A percentile compares a stretch with the other conserved stretches of the same genome.
Evolutionary conservation across 2,888 invertebrate species (phyloP).

Genomic region (Noctua janthe): DNA sequence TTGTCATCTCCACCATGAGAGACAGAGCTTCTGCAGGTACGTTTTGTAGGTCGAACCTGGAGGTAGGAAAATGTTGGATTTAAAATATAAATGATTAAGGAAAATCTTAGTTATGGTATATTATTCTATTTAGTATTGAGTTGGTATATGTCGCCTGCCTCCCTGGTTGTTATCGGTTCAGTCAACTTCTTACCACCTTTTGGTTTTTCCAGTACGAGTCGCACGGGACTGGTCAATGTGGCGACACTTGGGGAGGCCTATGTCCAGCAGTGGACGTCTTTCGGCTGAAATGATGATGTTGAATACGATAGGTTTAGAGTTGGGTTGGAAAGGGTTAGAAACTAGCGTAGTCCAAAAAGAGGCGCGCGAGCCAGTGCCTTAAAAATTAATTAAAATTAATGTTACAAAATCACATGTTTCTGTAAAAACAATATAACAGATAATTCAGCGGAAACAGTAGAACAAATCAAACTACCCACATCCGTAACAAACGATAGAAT

Average conservation of each 20-base stretch:
- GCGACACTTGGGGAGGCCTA: no score
- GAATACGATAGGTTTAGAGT: background rate
- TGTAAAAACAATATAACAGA: background rate
- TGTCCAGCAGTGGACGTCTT: no score
- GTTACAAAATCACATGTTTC: background rate
- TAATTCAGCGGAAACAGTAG: constrained; percentile 1
- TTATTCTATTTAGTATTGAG: background rate
- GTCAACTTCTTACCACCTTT: background rate
- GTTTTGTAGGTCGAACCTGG: constrained; percentile 88
- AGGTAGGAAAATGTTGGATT: constrained; percentile 9
- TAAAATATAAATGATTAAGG: background rate
- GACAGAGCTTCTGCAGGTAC: constrained; percentile 85
- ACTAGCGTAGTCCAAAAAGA: background rate
- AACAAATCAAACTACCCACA: constrained; percentile 5
- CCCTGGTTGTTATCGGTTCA: background rate
- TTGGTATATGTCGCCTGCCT: background rate
- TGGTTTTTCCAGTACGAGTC: background rate
- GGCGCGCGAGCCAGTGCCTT: background rate
- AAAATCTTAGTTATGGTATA: background rate
- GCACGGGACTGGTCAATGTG: no score
- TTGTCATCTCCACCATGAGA: constrained; percentile 89
- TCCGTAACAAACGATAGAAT: constrained; percentile 26
- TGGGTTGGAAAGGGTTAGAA: background rate
- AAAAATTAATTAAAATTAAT: no score
- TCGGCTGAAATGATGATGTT: no score